Evolutionary conservation across 2,888 invertebrate species (phyloP), one percentile per base, ranked within the genome.

Genomic region (Tetranychus truncatus): DNA sequence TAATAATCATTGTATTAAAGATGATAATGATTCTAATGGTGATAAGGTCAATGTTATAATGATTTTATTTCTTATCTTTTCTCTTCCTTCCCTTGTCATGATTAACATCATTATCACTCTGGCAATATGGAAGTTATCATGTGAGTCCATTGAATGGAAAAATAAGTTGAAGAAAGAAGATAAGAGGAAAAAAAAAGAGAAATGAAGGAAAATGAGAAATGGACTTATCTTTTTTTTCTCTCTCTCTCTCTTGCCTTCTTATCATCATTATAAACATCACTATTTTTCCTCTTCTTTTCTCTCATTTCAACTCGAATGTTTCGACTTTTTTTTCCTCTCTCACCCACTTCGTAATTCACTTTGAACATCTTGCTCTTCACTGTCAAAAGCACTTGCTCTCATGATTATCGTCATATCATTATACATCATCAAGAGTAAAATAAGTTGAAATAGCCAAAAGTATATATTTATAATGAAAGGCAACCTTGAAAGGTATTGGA

Each of bases 21-120:
- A 55, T 55, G 55, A 55, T 55, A 15, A 55, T 55, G 55, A 55
- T 55, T 55, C 55, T 55, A 9, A 9, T 9, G 55, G 55, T 55
- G 55, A 55, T 55, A 15, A 15, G 55, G 55, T 55, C 55, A 55
- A 55, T 55, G 55, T 55, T 15, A 55, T 55, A 15, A 15, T 55
- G 55, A 55, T 55, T 55, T 15, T 55, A 15, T 55, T 55, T 55
- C 55, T 34, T 34, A 34, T 34, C 34, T 34, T 34, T 34, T 34
- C 4, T 34, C 24, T 15, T 55, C 1, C 9, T 55, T 55, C 6
- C 15, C 55, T 55, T 9, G 15, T 55, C 11, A 55, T 55, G 55
- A 55, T 55, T 55, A 55, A 55, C 55, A 55, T 55, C 55, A 55
- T 55, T 55, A 55, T 55, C 55, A 55, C 55, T 55, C 55, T 55